Percentiles rank a stretch among this genome's conserved stretches.
Evolutionary conservation across 2,888 invertebrate species (phyloP).

Genomic region (Diaperis boleti): DNA sequence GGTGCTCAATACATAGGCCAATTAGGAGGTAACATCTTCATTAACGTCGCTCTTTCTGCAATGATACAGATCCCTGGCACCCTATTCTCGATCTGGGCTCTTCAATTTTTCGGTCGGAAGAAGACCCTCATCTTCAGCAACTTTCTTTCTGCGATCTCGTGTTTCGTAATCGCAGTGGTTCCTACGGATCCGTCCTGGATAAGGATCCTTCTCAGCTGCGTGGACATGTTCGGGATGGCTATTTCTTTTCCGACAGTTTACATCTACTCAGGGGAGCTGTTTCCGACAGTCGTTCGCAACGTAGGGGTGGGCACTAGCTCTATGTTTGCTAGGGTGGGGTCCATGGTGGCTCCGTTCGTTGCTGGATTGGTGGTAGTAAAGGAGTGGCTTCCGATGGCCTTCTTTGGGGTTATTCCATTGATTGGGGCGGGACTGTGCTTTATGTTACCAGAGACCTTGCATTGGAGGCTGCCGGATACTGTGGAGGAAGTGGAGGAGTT

Average conservation of each 20-base stretch:
- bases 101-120: constrained; percentile 76
- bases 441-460: constrained; percentile 82
- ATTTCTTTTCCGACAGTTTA: constrained; percentile 88
- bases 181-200: constrained; percentile 68
- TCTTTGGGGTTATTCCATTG: constrained; percentile 79
- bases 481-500: constrained; percentile 82
- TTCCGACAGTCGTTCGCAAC: constrained; percentile 90
- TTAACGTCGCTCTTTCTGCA: constrained; percentile 87
- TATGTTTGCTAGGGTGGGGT: constrained; percentile 87
- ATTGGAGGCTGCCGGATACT: constrained; percentile 82
- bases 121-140: constrained; percentile 76
- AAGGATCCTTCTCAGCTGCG: constrained; percentile 75
- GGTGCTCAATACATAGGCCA: constrained; percentile 88
- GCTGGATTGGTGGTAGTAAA: constrained; percentile 71
- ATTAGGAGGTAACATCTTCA: constrained; percentile 83
- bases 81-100: constrained; percentile 72
- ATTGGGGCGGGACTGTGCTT: constrained; percentile 77
- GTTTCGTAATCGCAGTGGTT: constrained; percentile 74
- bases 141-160: constrained; percentile 75
- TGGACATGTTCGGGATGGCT: constrained; percentile 85
- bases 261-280: constrained; percentile 88
- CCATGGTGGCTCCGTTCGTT: constrained; percentile 87
- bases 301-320: constrained; percentile 89
- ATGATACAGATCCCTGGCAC: constrained; percentile 74
- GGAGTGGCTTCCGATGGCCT: constrained; percentile 76